These are phyloP conservation scores for Priapulus caudatus DNA, from an alignment of 2,888 invertebrate genomes.

Conservation along the genomic window DNA sequence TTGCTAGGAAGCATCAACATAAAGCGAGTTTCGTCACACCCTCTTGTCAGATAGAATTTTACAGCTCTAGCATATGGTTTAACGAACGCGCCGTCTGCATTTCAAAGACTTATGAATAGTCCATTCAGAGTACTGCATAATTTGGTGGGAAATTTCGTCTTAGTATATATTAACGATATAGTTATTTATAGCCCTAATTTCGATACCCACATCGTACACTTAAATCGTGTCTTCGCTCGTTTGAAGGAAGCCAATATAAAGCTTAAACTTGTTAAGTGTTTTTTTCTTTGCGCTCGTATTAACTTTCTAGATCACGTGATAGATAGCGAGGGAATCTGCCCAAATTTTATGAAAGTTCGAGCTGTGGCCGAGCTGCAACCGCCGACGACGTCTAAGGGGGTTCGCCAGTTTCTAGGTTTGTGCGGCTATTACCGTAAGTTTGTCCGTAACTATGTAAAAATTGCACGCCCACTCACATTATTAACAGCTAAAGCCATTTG, in stretches of 20 bases:
- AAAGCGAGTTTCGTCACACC: no score
- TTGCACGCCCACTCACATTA: constrained; percentile 8
- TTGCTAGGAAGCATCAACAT: no score
- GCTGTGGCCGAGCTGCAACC: constrained; percentile 8
- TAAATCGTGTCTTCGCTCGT: no score
- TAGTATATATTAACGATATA: constrained; percentile 1
- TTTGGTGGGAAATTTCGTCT: not conserved
- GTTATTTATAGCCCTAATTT: not conserved
- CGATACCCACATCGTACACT: not conserved
- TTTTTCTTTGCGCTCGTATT: constrained; percentile 12
- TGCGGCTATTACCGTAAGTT: constrained; percentile 12
- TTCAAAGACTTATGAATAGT: constrained; percentile 19
- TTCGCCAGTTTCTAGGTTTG: constrained; percentile 14
- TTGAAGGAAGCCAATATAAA: not conserved
- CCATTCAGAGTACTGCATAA: no score
- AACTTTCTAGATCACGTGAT: constrained; percentile 20
- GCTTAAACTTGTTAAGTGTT: constrained; percentile 12
- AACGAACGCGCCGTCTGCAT: constrained; percentile 19
- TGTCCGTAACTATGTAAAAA: constrained; percentile 6
- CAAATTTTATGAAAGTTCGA: constrained; percentile 11
- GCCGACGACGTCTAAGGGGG: not conserved
- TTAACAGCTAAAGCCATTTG: no score
- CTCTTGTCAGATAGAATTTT: no score
- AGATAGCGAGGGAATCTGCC: constrained; percentile 9
- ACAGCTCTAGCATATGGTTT: constrained; percentile 23